Evolutionary conservation across 1,140 invertebrate species (phyloP), one percentile per base, ranked within the genome.

Genomic region (Pseudomyrmex gracilis): DNA sequence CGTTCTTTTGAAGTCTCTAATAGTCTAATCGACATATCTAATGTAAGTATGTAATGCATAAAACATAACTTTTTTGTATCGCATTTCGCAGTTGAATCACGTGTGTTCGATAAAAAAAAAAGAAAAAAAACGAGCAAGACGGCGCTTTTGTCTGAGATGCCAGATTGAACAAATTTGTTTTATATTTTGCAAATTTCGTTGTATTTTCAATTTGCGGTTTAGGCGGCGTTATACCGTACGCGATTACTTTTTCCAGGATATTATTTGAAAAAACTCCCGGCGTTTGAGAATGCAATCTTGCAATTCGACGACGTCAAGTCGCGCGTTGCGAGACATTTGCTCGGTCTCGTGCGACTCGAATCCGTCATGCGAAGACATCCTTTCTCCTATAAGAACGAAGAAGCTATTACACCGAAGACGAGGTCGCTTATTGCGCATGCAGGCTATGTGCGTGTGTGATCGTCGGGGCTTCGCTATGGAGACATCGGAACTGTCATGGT

Each of bases 301-400:
- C 45, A 70, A 70, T 10, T 70, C 34, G 51, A 57, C 13, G 53
- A 57, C 13, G 43, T 45, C 51, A 49, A 47, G 55, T 34, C 34
- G 34, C n/a, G 20, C 24, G 17, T 77, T 57, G 61, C 74, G 24
- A 66, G 73, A 63, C 17, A 77, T 68, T 71, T 55, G 34, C 15
- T 47, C 20, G 53, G 66, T 80, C 76, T 80, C 76, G 53, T 58
- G 66, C 53, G 76, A 71, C 20, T 80, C 76, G 53, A 70, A 80
- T 80, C 66, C 20, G 76, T 80, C 76, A 71, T 71, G 76, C 66
- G 53, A 58, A 80, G 76, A 80, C 76, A 80, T 80, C 76, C 76
- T 80, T 80, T 80, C 76, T 80, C 76, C 53, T 60, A 58, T 61
- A 80, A 77, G 76, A 80, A 80, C 66, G 64, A 66, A 77, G 64